phyloP scores from a whole-genome alignment of 2,888 invertebrate genomes.

The Shargacucullia verbasci region DNA sequence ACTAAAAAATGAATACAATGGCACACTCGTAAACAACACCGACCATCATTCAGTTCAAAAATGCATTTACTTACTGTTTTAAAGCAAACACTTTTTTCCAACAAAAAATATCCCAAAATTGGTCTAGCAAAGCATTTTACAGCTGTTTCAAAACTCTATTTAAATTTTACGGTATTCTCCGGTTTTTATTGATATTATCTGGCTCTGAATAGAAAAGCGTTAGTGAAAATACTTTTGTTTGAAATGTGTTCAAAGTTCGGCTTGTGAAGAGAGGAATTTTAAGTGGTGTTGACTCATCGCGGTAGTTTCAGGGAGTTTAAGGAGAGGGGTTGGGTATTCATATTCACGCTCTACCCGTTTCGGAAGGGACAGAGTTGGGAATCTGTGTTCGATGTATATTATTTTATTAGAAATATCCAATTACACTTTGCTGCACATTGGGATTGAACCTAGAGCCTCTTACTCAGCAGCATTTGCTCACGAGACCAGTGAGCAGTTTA shows the following conservation, averaged over 20 bases:
- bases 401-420: no score
- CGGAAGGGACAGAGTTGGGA: not conserved
- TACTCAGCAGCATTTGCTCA: no score
- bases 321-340: constrained; percentile 14
- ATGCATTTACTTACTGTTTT: no score
- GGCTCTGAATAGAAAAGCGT: constrained; percentile 44
- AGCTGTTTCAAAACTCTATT: constrained; percentile 60
- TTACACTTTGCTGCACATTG: no score
- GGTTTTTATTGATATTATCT: constrained; percentile 69
- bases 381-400: no score
- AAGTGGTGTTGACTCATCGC: constrained; percentile 49
- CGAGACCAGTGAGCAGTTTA: no score
- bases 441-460: no score
- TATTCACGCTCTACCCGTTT: constrained; percentile 25
- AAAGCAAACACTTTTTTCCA: not conserved
- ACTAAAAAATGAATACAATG: no score
- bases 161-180: constrained; percentile 60
- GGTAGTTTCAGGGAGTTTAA: constrained; percentile 4
- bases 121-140: constrained; percentile 49
- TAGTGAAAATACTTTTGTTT: constrained; percentile 42
- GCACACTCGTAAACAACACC: no score
- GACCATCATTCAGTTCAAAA: no score
- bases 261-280: constrained; percentile 41
- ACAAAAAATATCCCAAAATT: constrained; percentile 14
- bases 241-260: constrained; percentile 43